Evolutionary conservation across 2,113 vertebrate species (phyloP), one percentile per base, ranked within the genome.

Genomic region (Lepisosteus osseus): DNA sequence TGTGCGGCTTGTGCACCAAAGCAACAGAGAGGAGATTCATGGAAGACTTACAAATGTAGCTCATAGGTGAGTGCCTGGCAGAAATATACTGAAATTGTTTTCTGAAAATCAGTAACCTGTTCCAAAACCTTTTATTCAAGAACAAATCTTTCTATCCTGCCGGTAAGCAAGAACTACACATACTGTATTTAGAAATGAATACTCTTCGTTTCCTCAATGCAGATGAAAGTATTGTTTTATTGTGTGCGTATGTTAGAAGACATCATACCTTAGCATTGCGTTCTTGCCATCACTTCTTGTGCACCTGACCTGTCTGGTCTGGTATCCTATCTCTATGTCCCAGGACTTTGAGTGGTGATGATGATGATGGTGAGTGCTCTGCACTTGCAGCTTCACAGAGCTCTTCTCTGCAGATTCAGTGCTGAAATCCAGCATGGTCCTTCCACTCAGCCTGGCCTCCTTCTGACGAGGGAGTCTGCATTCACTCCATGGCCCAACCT

Each of bases 251-350:
- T 9, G 47, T 51, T 9, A 51, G 5, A 51, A 1, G 29, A 29
- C 9, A 5, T 51, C 93, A 91, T 93, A 99, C 97, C 96, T 99
- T 67, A 98, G 77, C 72, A 89, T 79, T 0, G 88, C 84, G 3
- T 86, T 94, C 73, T 84, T 94, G 3, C 97, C 97, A 13, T 98
- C 95, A 5, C 88, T 96, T 70, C 94, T 82, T 3, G 92, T 86
- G 71, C 97, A 99, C 77, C 93, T 91, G 64, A 97, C 89, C 73
- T 94, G 94, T 69, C 96, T 83, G 0, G 88, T 94, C 75, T 95
- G 96, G 85, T 93, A 95, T 0, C 97, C 97, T 0, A 97, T 90
- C 80, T 97, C 93, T 67, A 92, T 63, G 62, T 93, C 86, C 91
- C 86, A 84, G 0, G 82, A 73, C 76, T 83, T 85, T 0, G 86